These are phyloP conservation scores for Drosophila barbarae DNA, from an alignment of 2,888 invertebrate species.

Conservation along the genomic window DNA sequence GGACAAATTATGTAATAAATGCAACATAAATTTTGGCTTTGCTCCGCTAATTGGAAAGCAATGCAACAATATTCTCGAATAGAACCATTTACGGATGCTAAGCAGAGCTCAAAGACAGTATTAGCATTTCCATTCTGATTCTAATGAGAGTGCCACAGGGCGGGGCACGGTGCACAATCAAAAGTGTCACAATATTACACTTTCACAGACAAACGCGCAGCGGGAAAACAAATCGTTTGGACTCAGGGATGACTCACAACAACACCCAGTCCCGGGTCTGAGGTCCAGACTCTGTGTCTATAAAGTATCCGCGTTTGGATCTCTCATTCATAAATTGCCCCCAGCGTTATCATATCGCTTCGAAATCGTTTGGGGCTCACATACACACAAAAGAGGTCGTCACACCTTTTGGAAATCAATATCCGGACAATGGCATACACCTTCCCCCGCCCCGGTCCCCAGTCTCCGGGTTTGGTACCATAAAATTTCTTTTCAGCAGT, in stretches of 20 bases:
- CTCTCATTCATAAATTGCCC: constrained; percentile 69
- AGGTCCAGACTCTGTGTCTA: constrained; percentile 66
- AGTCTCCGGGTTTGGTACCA: constrained; percentile 10
- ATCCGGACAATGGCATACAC: constrained; percentile 56
- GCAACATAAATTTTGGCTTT: constrained; percentile 74
- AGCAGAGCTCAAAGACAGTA: constrained; percentile 22
- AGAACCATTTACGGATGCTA: constrained; percentile 50
- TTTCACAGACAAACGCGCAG: constrained; percentile 62
- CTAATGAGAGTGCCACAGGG: constrained; percentile 33
- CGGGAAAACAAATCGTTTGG: constrained; percentile 61
- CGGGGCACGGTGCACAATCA: constrained; percentile 52
- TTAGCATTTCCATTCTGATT: constrained; percentile 56
- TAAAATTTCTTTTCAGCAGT: constrained; percentile 61
- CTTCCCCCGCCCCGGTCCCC: constrained; percentile 32
- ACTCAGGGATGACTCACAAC: constrained; percentile 42
- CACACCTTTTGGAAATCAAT: constrained; percentile 69
- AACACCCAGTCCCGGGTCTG: constrained; percentile 2
- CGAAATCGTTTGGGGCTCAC: constrained; percentile 25
- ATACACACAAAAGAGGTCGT: constrained; percentile 64
- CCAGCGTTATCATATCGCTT: constrained; percentile 56
- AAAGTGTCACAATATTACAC: constrained; percentile 79
- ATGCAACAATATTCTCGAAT: constrained; percentile 52
- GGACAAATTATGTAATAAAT: constrained; percentile 73
- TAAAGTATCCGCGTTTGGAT: constrained; percentile 32
- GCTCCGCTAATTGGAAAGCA: constrained; percentile 69